Conservation (phyloP, 2,113 vertebrate genomes). For the Lepus americanus region DNA sequence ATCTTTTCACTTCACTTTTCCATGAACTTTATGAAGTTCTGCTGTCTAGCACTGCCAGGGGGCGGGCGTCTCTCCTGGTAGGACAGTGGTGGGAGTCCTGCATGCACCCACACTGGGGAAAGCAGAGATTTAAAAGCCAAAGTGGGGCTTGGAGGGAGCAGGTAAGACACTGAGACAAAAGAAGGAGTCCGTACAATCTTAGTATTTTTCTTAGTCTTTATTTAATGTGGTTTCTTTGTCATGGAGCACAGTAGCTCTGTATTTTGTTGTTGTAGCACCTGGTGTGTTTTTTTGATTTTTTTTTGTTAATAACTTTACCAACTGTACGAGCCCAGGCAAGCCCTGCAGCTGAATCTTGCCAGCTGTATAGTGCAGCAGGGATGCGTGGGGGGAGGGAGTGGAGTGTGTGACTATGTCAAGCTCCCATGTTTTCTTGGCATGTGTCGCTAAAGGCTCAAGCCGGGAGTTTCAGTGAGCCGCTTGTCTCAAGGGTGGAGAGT, state of each 20-base stretch:
- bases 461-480: background rate
- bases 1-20: no score
- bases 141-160: background rate
- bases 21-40: no score
- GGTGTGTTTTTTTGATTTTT: no score
- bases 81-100: background rate
- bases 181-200: background rate
- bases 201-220: background rate
- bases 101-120: background rate
- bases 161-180: slow-evolving; percentile 3
- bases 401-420: background rate
- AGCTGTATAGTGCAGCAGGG: background rate
- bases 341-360: background rate
- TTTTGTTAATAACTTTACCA: background rate
- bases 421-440: slow-evolving; percentile 9
- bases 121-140: background rate
- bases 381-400: background rate
- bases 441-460: background rate
- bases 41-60: no score
- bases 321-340: background rate
- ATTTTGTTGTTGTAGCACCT: slow-evolving; percentile 28
- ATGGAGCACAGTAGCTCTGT: background rate
- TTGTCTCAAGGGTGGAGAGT: background rate
- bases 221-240: background rate
- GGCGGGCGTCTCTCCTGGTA: background rate